phyloP scores from a whole-genome alignment of 2,888 invertebrate species.

The Pogonocherus hispidulus region DNA sequence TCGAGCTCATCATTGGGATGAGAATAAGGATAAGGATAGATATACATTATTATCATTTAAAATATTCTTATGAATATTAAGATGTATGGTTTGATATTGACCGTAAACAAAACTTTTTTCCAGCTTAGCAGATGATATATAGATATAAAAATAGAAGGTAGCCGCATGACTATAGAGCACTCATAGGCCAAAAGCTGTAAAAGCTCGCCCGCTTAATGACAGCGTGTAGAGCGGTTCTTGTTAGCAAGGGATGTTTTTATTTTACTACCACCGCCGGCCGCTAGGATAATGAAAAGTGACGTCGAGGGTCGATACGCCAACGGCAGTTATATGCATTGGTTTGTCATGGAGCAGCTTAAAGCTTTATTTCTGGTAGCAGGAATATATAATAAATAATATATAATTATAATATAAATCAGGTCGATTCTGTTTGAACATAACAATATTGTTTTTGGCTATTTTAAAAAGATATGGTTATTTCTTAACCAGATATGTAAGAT shows the following conservation, averaged over 20 bases:
- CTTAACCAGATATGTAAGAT: too few relatives aligned
- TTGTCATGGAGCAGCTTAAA: background rate
- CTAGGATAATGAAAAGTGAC: slow-evolving; percentile 22
- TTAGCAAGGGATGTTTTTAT: slow-evolving; percentile 30
- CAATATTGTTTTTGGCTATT: too few relatives aligned
- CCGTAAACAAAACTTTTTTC: too few relatives aligned
- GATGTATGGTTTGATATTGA: too few relatives aligned
- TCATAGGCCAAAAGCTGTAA: slow-evolving; percentile 42
- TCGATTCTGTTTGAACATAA: too few relatives aligned
- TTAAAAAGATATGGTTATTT: too few relatives aligned
- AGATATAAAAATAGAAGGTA: background rate
- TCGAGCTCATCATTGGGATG: too few relatives aligned
- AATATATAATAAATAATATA: background rate
- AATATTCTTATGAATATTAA: too few relatives aligned
- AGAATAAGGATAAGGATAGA: too few relatives aligned
- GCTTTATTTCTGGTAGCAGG: background rate
- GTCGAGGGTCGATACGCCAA: slow-evolving; percentile 11
- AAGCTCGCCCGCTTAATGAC: slow-evolving; percentile 48
- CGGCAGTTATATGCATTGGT: background rate
- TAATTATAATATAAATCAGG: too few relatives aligned
- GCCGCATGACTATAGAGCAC: slow-evolving; percentile 26
- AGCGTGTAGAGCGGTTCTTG: slow-evolving; percentile 23
- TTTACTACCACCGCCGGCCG: slow-evolving; percentile 21
- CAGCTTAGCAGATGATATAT: background rate
- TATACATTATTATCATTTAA: too few relatives aligned